Base-by-base conservation (phyloP, 1,140 invertebrate genomes). In the Eriocheir sinensis region DNA sequence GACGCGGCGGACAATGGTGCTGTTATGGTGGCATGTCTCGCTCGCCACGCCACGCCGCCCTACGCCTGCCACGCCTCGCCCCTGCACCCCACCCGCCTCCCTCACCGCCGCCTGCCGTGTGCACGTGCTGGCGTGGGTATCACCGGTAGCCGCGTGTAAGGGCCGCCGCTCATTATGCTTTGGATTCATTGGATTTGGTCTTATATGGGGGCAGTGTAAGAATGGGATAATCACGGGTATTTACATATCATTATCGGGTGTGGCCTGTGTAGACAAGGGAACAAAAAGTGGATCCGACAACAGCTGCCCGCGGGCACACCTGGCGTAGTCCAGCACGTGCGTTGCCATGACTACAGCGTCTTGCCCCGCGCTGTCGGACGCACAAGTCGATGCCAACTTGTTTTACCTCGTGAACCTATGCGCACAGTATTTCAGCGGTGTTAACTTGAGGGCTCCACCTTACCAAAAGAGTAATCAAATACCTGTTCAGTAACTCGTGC, bases 161-260 rank as follows among this genome's bases (percentile, higher is more conserved):
- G 60, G 60, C 17, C 15, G 6, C n/a, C n/a, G 60, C 60, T 27
- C n/a, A 72, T 72, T 72, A 72, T 72, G 60, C 60, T n/a, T 72
- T n/a, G 60, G 60, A 21, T 72, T 72, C 60, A n/a, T 72, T 72
- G 21, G 60, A 72, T 72, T 72, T 72, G 21, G n/a, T n/a, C 60
- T 72, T 72, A 72, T 72, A 72, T 72, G 60, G 60, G n/a, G n/a
- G 60, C 60, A 72, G 27, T 72, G 60, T 72, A 72, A 72, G 60
- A n/a, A 72, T n/a, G 60, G 60, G 60, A 72, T 72, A 72, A 27
- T 72, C 60, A 72, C n/a, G n/a, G 17, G 27, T 72, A 72, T 72
- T 72, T 72, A n/a, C 60, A 72, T 72, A n/a, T 72, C 27, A n/a
- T 72, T 72, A 72, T 72, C 21, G 60, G 60, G 60, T 72, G 60